These are phyloP conservation scores for Tragulus kanchil DNA, from an alignment of 2,113 vertebrate genomes.

Conservation along the genomic window DNA sequence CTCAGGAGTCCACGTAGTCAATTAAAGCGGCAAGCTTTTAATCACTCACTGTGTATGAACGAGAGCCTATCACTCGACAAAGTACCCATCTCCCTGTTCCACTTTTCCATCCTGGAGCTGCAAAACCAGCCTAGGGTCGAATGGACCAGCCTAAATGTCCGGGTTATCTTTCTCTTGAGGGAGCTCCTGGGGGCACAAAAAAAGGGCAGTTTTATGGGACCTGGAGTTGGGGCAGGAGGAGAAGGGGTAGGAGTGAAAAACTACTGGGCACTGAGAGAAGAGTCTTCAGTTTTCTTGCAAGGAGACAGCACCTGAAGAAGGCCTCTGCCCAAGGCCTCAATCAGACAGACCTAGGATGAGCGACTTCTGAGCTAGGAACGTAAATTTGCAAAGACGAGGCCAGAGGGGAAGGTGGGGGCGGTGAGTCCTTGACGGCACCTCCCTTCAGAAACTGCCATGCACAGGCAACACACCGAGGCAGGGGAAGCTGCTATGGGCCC, in stretches of 20 bases:
- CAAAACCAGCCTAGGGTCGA: fast-evolving
- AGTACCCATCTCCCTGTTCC: background rate
- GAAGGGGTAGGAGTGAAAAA: background rate
- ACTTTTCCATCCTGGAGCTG: background rate
- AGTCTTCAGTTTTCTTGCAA: background rate
- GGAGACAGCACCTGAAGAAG: background rate
- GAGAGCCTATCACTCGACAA: background rate
- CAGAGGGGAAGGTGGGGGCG: background rate
- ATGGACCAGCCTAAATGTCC: background rate
- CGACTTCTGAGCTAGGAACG: background rate
- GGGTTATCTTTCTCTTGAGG: background rate
- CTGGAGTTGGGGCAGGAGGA: background rate
- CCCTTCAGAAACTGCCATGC: background rate
- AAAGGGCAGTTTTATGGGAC: background rate
- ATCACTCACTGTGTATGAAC: background rate
- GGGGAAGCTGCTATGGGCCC: background rate
- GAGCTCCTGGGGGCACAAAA: background rate
- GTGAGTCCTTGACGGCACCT: background rate
- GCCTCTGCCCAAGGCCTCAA: background rate
- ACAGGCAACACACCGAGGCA: background rate
- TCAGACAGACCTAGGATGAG: background rate
- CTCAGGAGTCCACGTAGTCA: background rate
- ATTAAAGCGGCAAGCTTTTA: background rate
- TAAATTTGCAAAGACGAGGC: background rate
- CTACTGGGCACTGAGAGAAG: background rate